Conservation (phyloP, 2,113 vertebrate genomes). For the Cnemophilus loriae region DNA sequence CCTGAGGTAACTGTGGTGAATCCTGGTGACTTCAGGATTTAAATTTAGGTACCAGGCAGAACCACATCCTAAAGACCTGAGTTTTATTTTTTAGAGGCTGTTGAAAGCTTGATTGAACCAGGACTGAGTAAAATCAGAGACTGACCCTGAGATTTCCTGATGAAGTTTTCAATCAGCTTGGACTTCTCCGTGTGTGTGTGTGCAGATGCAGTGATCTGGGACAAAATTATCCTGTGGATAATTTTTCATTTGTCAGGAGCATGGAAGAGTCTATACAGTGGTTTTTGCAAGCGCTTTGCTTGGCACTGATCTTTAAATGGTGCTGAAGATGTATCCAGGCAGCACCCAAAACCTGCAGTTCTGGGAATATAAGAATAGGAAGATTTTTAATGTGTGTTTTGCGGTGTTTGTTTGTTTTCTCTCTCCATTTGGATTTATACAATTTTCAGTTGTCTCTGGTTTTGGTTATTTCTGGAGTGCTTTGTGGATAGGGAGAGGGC, state of each 20-base stretch:
- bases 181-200: neutral
- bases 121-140: neutral
- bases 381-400: neutral
- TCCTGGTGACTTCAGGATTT: neutral
- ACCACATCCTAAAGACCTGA: neutral
- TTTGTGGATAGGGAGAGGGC: neutral
- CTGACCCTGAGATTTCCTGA: neutral
- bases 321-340: neutral
- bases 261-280: neutral
- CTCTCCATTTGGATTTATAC: neutral
- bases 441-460: neutral
- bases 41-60: neutral
- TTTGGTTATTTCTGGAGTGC: neutral
- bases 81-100: neutral
- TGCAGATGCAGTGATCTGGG: neutral
- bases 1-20: neutral
- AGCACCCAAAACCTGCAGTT: neutral
- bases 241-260: neutral
- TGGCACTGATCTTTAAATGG: neutral
- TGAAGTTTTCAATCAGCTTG: neutral
- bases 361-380: neutral
- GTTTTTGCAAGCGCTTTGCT: neutral
- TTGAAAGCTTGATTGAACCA: neutral
- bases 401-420: accelerated
- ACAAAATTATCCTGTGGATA: neutral